Conservation (phyloP, 2,888 invertebrate genomes). For the Blera fallax region DNA sequence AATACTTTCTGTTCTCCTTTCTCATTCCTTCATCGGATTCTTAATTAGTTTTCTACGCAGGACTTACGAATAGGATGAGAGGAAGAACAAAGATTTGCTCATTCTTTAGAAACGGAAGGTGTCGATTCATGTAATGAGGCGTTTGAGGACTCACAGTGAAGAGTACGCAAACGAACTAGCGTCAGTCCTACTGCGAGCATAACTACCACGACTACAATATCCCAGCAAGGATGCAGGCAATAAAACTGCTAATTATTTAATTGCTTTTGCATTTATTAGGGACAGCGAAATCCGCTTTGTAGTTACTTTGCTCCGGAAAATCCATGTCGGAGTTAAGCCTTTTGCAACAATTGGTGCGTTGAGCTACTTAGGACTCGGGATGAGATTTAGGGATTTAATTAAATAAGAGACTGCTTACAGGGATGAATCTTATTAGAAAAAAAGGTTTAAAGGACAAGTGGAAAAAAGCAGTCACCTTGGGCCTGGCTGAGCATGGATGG, state of each 20-base stretch:
- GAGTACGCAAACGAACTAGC: conserved; percentile 4
- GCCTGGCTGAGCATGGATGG: background rate
- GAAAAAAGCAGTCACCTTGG: background rate
- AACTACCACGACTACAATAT: background rate
- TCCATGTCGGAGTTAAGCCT: background rate
- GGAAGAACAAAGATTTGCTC: conserved; percentile 21
- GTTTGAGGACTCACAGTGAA: background rate
- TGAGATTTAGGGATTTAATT: conserved; percentile 41
- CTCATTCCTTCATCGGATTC: conserved; percentile 7
- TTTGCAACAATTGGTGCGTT: conserved; percentile 14
- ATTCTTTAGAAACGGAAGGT: conserved; percentile 3
- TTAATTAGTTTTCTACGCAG: conserved; percentile 68
- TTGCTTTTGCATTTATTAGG: conserved; percentile 60
- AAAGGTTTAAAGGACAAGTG: background rate
- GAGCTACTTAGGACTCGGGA: background rate
- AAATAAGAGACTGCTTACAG: conserved; percentile 22
- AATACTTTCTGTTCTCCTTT: conserved; percentile 36
- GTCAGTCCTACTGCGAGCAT: background rate
- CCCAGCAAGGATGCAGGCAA: conserved; percentile 16
- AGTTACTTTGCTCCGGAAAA: background rate
- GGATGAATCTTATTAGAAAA: background rate
- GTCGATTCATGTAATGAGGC: conserved; percentile 44
- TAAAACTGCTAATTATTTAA: conserved; percentile 65
- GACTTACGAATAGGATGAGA: background rate
- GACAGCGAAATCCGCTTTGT: conserved; percentile 43